Base-by-base conservation (phyloP, 2,797 vertebrate species). In the Melanotaenia maccullochi region DNA sequence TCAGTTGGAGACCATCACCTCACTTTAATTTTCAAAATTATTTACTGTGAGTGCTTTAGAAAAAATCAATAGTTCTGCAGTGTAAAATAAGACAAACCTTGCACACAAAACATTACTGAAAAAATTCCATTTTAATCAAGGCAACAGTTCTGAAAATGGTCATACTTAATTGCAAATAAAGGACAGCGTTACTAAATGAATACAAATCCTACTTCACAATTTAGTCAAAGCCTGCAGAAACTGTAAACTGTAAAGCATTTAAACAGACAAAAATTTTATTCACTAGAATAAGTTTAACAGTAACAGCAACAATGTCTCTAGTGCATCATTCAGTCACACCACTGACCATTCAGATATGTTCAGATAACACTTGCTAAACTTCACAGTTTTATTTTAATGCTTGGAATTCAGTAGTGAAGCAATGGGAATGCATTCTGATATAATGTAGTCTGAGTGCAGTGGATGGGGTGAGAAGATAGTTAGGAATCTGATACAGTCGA, bases 401-500 rank as follows among this genome's bases (percentile, higher is more conserved):
- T 74, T 64, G 13, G 38, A 54, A 58, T 62, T 59, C 52, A 64
- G 65, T 35, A 16, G 71, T 13, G 65, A 85, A n/a, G 33, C 28
- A 70, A 58, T 54, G 52, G 58, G 79, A 61, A 77, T 65, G 32
- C 63, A 49, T 79, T 76, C 80, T 83, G 75, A 84, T 80, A 78
- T 72, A 67, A 80, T 64, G 78, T 42, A 81, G 84, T 84, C 68
- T 44, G 74, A 80, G 85, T n/a, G 6, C 75, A 82, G 65, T 60
- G 84, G 77, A 90, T 86, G 81, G 69, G 80, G 83, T 73, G 67
- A 79, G 85, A 71, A 86, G 87, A 91, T 88, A 84, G 88, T 90
- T 81, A 81, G 76, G 78, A 89, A 90, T 92, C 85, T 89, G 83
- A 93, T 90, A 90, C 71, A 85, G 85, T 76, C 78, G 79, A 89